Base-by-base conservation (phyloP, 2,888 invertebrate species). In the Cheilosia variabilis region DNA sequence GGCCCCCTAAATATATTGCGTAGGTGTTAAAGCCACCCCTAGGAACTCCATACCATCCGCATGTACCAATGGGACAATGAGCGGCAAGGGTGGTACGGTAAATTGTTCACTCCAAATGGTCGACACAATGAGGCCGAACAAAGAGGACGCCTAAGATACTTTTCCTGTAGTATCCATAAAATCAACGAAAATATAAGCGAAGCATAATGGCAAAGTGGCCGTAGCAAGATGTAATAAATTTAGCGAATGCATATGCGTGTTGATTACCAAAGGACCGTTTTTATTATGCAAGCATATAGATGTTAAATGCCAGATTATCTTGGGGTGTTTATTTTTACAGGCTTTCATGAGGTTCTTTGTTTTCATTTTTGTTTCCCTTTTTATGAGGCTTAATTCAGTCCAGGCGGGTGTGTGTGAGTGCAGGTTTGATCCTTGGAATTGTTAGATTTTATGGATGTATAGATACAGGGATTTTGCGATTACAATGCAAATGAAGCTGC, bases 291-390 rank as follows among this genome's bases (percentile, higher is more conserved):
- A 17, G 31, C 45, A 63, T 50, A 22, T 19, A 37, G 34, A 53
- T 66, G 52, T 41, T 27, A 43, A 52, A 66, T 17, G 24, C 27
- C 53, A 43, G 53, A 53, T 66, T 53, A 66, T 66, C 43, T 10
- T 24, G 34, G 34, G 37, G 53, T 53, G 66, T 66, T 66, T 66
- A 55, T 53, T 55, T 76, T 76, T 66, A 58, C 58, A 58, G 58
- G 60, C 66, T 66, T 58, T 63, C 65, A 34, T 13, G 24, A 31
- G 47, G 63, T 37, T 24, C 22, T 66, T 58, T 76, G 50, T 66
- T 76, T 58, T 58, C 58, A 5, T 24, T 7, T 52, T 65, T 50
- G 52, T 76, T 58, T 58, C 43, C 4, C 3, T n/a, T 52, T 65
- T 76, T 58, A 58, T 66, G 76, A 19, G 19, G 19, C 27, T 34